Evolutionary conservation across 2,888 invertebrate genomes (phyloP).

Genomic region (Zaprionus lineosus): DNA sequence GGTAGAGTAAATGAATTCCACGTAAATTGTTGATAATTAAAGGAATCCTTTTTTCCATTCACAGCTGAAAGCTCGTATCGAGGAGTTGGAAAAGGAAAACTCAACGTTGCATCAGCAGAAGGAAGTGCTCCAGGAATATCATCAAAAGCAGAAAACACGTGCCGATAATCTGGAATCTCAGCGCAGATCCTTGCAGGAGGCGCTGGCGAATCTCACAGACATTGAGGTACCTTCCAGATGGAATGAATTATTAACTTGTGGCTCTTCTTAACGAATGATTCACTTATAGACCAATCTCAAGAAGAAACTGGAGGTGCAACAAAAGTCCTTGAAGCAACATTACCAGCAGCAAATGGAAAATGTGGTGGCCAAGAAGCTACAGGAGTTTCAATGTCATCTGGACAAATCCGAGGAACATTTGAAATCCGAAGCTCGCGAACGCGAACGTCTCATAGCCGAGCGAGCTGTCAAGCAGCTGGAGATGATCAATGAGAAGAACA

Average conservation of each 20-base stretch:
- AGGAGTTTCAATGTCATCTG: constrained; percentile 90
- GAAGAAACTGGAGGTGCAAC: constrained; percentile 85
- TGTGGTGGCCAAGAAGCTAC: constrained; percentile 89
- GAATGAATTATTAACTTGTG: too few relatives aligned
- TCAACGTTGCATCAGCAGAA: constrained; percentile 84
- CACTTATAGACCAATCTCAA: constrained; percentile 83
- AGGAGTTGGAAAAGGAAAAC: constrained; percentile 86
- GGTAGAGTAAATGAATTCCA: constrained; percentile 76
- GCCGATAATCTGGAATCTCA: constrained; percentile 84
- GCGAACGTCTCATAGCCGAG: constrained; percentile 87
- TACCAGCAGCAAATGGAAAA: constrained; percentile 92
- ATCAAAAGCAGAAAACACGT: constrained; percentile 84
- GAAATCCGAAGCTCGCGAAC: constrained; percentile 86
- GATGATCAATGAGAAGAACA: constrained; percentile 88
- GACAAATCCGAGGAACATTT: constrained; percentile 87
- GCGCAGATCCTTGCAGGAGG: constrained; percentile 84
- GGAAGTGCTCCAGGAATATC: constrained; percentile 84
- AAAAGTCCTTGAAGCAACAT: constrained; percentile 87
- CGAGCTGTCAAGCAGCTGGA: constrained; percentile 89
- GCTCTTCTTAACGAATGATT: not conserved
- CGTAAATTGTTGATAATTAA: not conserved
- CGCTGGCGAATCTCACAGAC: constrained; percentile 83
- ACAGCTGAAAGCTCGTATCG: constrained; percentile 84
- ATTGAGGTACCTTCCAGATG: constrained; percentile 85
- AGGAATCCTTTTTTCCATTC: not conserved